A percentile compares a stretch with the other conserved stretches of the same genome.
Conservation (phyloP, 2,113 vertebrate species). For the Microtus oregoni region DNA sequence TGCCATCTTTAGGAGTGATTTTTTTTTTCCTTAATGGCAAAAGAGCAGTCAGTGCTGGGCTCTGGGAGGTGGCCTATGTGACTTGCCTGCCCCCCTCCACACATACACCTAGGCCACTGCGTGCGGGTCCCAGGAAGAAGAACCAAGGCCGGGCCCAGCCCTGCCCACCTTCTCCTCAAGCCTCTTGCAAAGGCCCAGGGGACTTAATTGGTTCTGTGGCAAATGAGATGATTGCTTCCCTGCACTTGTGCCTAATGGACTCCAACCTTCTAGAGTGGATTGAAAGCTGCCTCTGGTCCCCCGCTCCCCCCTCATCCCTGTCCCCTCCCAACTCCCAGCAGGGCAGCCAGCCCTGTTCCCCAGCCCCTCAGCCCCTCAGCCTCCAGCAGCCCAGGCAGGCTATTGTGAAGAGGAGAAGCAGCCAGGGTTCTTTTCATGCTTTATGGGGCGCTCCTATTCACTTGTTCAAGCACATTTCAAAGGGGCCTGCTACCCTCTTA, state of each 20-base stretch:
- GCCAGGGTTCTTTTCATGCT: conserved; percentile 91
- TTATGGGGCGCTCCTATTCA: conserved; percentile 94
- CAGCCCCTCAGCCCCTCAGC: conserved; percentile 80
- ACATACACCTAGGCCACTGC: background rate
- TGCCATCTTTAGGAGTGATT: background rate
- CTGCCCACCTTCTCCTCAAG: background rate
- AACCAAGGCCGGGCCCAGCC: background rate
- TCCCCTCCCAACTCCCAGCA: conserved; percentile 80
- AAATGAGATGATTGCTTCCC: conserved; percentile 61
- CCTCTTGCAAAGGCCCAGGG: conserved; percentile 36
- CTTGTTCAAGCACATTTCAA: conserved; percentile 95
- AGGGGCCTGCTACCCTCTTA: conserved; percentile 94
- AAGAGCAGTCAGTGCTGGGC: background rate
- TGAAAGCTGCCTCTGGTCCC: conserved; percentile 59
- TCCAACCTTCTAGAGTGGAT: conserved; percentile 73
- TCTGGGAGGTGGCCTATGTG: background rate
- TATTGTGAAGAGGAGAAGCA: conserved; percentile 90
- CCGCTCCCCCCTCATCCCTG: background rate
- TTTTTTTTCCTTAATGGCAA: background rate
- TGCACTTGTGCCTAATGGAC: conserved; percentile 68
- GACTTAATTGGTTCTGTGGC: conserved; percentile 56
- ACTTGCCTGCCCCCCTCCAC: background rate
- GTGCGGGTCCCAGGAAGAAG: background rate
- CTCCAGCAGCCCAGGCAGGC: conserved; percentile 82
- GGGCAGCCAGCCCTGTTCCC: conserved; percentile 87